Evolutionary conservation across 2,888 invertebrate species (phyloP).

Genomic region (Polymixis lichenea): DNA sequence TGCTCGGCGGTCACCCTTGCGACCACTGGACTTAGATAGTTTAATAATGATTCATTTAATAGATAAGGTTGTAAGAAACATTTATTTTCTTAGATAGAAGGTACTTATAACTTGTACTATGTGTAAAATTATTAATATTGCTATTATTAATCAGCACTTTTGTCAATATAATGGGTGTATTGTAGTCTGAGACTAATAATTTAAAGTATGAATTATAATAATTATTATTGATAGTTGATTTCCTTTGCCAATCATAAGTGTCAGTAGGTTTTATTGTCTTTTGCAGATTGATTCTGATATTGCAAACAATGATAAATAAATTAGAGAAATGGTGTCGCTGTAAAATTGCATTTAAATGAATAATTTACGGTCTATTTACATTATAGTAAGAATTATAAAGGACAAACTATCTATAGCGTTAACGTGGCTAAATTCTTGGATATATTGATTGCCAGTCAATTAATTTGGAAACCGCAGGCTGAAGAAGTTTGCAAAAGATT

Average conservation of each 20-base stretch:
- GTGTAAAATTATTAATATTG: slow-evolving; percentile 14
- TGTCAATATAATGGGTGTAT: slow-evolving; percentile 45
- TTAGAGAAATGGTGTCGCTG: slow-evolving; percentile 23
- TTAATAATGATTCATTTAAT: slow-evolving; percentile 8
- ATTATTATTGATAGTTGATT: slow-evolving; percentile 50
- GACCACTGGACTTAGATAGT: not conserved
- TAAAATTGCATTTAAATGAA: not conserved
- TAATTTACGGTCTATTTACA: not conserved
- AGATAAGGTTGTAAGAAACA: not conserved
- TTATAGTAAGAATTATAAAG: not conserved
- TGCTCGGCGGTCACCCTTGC: not conserved
- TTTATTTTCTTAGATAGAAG: not conserved
- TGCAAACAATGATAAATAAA: slow-evolving; percentile 48
- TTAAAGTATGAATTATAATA: slow-evolving; percentile 49
- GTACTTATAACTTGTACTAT: not conserved
- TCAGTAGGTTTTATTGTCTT: slow-evolving; percentile 47
- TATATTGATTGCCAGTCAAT: too few relatives aligned
- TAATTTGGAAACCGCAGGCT: too few relatives aligned
- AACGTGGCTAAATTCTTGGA: too few relatives aligned
- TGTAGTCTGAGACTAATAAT: slow-evolving; percentile 34
- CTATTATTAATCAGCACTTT: slow-evolving; percentile 23
- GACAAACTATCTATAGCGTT: too few relatives aligned
- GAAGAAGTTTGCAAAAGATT: too few relatives aligned
- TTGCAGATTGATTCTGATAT: slow-evolving; percentile 16
- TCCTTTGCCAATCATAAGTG: slow-evolving; percentile 50